A percentile compares a stretch with the other conserved stretches of the same genome.
These are phyloP conservation scores for Xestia ashworthii DNA, from an alignment of 2,888 invertebrate species.

Conservation along the genomic window DNA sequence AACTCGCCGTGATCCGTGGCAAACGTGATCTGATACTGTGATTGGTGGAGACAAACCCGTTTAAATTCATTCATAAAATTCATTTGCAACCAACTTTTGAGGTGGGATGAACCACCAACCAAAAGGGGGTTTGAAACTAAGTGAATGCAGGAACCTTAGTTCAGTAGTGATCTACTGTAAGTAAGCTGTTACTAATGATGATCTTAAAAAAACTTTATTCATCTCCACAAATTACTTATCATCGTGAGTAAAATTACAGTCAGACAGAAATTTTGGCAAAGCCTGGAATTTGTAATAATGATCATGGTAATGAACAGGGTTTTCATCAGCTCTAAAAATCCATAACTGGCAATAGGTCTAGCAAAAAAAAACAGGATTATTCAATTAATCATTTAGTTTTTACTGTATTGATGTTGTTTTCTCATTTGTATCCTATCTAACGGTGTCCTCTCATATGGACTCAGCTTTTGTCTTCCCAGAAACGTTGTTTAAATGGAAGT, in stretches of 20 bases:
- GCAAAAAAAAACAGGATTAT: neutral
- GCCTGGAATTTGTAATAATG: too few species aligned
- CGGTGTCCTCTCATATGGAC: fast-evolving
- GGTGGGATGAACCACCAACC: too few species aligned
- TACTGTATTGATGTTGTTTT: neutral
- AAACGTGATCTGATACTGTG: too few species aligned
- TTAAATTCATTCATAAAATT: too few species aligned
- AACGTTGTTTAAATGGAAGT: neutral
- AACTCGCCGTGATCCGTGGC: too few species aligned
- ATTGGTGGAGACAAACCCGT: too few species aligned
- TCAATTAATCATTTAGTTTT: neutral
- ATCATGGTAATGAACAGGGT: neutral
- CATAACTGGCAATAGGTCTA: neutral
- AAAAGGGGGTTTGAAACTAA: neutral
- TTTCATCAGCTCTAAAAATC: neutral
- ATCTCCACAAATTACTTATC: too few species aligned
- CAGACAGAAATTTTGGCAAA: too few species aligned
- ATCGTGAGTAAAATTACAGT: too few species aligned
- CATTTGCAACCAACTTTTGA: neutral
- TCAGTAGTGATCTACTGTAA: neutral
- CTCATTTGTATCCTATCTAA: too few species aligned
- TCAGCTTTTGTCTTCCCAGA: neutral
- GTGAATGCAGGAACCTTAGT: neutral
- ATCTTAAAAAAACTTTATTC: too few species aligned
- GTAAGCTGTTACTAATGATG: neutral